Conservation (phyloP, 2,113 vertebrate genomes). For the Xenopus laevis region DNA sequence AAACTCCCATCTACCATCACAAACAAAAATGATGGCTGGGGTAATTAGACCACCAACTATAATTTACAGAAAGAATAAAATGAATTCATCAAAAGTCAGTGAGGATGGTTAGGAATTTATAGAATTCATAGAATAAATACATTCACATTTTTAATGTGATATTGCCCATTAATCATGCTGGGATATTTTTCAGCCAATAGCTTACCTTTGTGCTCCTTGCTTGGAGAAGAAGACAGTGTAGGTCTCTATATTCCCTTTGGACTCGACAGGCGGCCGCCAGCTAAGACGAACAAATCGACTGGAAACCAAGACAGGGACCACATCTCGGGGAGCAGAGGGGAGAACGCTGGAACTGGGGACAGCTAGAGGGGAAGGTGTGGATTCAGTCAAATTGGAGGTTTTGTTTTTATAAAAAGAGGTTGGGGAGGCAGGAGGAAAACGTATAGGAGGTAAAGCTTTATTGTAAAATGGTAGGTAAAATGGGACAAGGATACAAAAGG, state of each 20-base stretch:
- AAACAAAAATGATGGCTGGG: too few species aligned
- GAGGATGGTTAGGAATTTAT: too few species aligned
- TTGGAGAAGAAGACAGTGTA: conserved; percentile 86
- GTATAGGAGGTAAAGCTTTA: conserved; percentile 5
- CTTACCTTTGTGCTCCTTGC: conserved; percentile 77
- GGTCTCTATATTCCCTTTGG: conserved; percentile 74
- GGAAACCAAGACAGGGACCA: conserved; percentile 85
- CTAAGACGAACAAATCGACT: conserved; percentile 87
- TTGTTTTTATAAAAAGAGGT: conserved; percentile 27
- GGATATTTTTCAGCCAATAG: not conserved
- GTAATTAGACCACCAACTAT: too few species aligned
- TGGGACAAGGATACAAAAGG: conserved; percentile 30
- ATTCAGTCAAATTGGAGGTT: conserved; percentile 69
- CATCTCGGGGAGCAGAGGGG: conserved; percentile 87
- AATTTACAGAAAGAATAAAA: too few species aligned
- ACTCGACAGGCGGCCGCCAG: conserved; percentile 83
- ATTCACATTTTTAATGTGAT: too few species aligned
- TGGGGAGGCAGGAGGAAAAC: conserved; percentile 44
- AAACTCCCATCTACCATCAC: too few species aligned
- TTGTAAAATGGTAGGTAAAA: conserved; percentile 22
- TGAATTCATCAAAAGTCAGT: too few species aligned
- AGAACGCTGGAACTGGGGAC: conserved; percentile 84
- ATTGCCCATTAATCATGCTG: too few species aligned
- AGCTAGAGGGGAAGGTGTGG: conserved; percentile 78
- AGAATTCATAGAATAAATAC: too few species aligned